Percentiles rank a stretch among this genome's conserved stretches.
These are phyloP conservation scores for Linepithema humile DNA, from an alignment of 1,140 invertebrate genomes.

Conservation along the genomic window DNA sequence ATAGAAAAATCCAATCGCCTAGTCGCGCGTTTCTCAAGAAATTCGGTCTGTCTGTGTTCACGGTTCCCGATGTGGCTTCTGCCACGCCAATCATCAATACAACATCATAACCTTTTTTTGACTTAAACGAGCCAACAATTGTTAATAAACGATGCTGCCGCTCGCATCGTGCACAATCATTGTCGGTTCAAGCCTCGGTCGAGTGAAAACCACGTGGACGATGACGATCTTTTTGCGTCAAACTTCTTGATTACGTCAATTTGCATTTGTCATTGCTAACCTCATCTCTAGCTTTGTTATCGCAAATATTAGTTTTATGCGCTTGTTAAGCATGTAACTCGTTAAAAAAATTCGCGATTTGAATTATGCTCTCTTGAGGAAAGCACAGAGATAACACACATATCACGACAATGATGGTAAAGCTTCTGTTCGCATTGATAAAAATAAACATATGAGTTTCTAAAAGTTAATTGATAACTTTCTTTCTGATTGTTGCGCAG, in stretches of 20 bases:
- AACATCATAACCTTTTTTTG: constrained; percentile 70
- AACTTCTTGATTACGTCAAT: not conserved
- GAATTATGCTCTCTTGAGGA: not conserved
- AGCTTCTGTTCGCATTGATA: not conserved
- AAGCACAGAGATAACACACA: not conserved
- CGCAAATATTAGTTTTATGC: not conserved
- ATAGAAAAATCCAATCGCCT: not conserved
- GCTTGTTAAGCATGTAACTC: too few relatives aligned
- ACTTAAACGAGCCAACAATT: not conserved
- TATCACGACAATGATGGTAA: constrained; percentile 12
- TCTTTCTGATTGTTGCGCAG: constrained; percentile 19
- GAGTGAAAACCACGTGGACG: not conserved
- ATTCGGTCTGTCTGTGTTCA: constrained; percentile 80
- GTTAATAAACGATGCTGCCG: constrained; percentile 33
- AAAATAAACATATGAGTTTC: not conserved
- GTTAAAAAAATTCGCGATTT: not conserved
- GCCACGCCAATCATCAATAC: constrained; percentile 79
- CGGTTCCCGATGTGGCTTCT: constrained; percentile 81
- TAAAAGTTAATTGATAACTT: too few relatives aligned
- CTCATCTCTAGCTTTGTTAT: not conserved
- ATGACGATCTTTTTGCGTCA: not conserved
- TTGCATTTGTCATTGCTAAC: not conserved
- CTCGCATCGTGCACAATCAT: not conserved
- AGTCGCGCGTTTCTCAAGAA: constrained; percentile 54
- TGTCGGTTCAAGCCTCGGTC: not conserved